Evolutionary conservation across 2,113 vertebrate genomes (phyloP), one percentile per base, ranked within the genome.

Genomic region (Plecturocebus donacophilus): DNA sequence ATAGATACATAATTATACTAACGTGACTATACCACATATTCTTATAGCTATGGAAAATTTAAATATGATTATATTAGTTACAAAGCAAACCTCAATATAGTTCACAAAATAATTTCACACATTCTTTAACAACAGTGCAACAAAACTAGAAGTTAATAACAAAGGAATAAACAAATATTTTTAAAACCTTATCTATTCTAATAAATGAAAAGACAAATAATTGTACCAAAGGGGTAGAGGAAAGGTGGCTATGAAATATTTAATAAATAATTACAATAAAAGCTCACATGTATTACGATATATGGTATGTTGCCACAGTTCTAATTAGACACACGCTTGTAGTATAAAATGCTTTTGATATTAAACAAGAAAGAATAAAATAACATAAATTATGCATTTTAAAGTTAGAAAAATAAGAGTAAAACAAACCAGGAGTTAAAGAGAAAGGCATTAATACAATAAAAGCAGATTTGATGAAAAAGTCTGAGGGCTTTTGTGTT

Each of bases 121-220:
- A 47, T 47, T 82, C 9, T 68, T 30, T 54, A 64, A 45, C 11
- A 87, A 49, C 13, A 76, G 7, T 64, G 13, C 2, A 45, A 68
- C 61, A 70, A 61, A 84, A 58, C 21, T n/a, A 87, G 25, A 58
- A 19, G 4, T 54, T 80, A 85, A 70, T 61, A 91, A 70, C 38
- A 73, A 93, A 93, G 89, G 61, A 11, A 52, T 42, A 68, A 93
- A 32, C 1, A 71, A 66, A 21, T 49, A 52, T 12, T 52, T 38
- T 56, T 25, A 81, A 75, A 95, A 68, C 0, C 8, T 23, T 71
- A 79, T 56, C 2, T 77, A 84, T 61, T 86, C 87, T 56, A 16
- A 52, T 56, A 92, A 93, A 89, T 95, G 47, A 68, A 94, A 93
- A 77, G 17, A 27, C 2, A 73, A 77, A 56, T 76, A 82, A 82